Conservation (phyloP, 1,140 invertebrate species). For the Tetragonula clypearis region DNA sequence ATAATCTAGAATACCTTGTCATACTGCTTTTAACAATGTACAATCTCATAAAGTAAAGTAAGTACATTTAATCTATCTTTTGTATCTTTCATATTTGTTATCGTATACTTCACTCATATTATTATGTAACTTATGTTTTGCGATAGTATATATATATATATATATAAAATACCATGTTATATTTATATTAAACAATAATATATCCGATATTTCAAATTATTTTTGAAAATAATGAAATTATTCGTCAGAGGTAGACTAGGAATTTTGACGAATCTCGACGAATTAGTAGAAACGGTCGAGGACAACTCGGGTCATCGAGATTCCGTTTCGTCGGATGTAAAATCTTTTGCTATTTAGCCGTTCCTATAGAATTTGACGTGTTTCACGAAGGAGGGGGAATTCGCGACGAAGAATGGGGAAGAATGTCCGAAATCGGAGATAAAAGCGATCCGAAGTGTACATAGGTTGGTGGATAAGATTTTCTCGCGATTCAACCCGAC, state of each 20-base stretch:
- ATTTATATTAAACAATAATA: background rate
- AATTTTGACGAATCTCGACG: background rate
- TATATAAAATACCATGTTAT: too few species aligned
- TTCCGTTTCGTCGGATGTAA: background rate
- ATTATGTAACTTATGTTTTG: background rate
- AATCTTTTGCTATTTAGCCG: background rate
- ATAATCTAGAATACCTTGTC: background rate
- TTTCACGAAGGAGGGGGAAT: slow-evolving; percentile 19
- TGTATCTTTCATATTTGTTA: background rate
- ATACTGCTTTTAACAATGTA: too few species aligned
- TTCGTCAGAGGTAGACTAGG: background rate
- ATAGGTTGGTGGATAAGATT: slow-evolving; percentile 35
- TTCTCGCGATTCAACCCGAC: slow-evolving; percentile 42
- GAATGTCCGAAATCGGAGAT: slow-evolving; percentile 44
- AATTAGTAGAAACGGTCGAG: background rate
- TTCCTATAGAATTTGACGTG: background rate
- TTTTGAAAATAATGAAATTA: background rate
- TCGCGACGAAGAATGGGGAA: slow-evolving; percentile 16
- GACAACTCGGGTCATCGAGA: background rate
- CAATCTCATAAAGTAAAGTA: background rate
- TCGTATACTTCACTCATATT: background rate
- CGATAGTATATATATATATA: too few species aligned
- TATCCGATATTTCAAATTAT: background rate
- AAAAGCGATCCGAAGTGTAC: slow-evolving; percentile 40
- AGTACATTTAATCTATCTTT: background rate